These are phyloP conservation scores for Neria commutata DNA, from an alignment of 2,888 invertebrate species.

Conservation along the genomic window DNA sequence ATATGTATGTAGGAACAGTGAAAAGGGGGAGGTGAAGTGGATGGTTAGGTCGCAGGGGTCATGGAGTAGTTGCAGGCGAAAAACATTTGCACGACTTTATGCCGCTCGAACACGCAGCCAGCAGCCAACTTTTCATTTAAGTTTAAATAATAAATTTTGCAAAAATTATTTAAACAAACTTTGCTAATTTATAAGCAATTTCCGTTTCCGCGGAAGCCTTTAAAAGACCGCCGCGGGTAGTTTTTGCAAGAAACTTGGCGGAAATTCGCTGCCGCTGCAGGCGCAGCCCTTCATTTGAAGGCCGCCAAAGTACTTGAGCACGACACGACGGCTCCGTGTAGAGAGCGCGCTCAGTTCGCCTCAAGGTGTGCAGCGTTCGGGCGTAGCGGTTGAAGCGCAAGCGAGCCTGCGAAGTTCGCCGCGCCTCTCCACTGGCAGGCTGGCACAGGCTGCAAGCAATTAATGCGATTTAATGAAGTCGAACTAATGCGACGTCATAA, in stretches of 20 bases:
- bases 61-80: not conserved
- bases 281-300: not conserved
- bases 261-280: not conserved
- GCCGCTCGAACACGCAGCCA: not conserved
- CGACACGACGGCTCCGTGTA: too few relatives aligned
- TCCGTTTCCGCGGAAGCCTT: not conserved
- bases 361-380: not conserved
- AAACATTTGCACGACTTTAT: not conserved
- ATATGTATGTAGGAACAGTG: not conserved
- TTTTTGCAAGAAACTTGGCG: not conserved
- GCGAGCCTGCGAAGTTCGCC: not conserved
- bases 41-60: not conserved
- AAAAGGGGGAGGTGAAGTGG: not conserved
- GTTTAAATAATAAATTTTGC: slow-evolving; percentile 1
- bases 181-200: not conserved
- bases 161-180: not conserved
- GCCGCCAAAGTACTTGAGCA: not conserved
- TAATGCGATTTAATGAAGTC: not conserved
- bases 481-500: too few relatives aligned
- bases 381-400: not conserved
- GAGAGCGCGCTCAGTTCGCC: not conserved
- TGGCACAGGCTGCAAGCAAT: not conserved
- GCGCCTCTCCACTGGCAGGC: not conserved
- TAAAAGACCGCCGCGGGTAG: not conserved
- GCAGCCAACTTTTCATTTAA: slow-evolving; percentile 1